Evolutionary conservation across 2,888 invertebrate species (phyloP), one percentile per base, ranked within the genome.

Genomic region (Aelia acuminata): DNA sequence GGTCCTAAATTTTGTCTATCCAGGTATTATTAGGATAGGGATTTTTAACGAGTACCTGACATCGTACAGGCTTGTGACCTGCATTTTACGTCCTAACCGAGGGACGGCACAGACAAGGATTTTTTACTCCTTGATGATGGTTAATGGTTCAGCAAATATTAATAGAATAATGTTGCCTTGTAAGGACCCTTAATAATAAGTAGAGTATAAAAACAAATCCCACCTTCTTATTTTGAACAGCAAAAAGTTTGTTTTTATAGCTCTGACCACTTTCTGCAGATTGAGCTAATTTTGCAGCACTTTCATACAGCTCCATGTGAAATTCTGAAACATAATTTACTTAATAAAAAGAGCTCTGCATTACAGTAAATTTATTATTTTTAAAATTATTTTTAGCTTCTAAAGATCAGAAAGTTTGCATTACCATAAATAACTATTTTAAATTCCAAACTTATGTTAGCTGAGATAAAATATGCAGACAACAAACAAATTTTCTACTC

Each of bases 241-340:
- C 11, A 50, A 75, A 87, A 22, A 87, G 50, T 20, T 47, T 49
- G 49, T n/a, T 87, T 84, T 87, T 87, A 80, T 87, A 87, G 35
- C 87, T 87, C 50, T 87, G 48, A 4, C 87, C 87, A 35, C 39
- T 50, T 87, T 87, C 87, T 31, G 80, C 84, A 75, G 47, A 80
- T 84, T 26, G 75, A 26, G 84, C 80, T 50, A 80, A 80, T 50
- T 49, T 84, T 47, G 87, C 87, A n/a, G 49, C 87, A 48, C 26
- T 47, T 48, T 84, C 49, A 87, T 87, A 87, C 87, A 87, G 43
- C 43, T 80, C 80, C 80, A 80, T 80, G 43, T 43, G 80, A 80
- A 5, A n/a, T 43, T 80, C 80, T 80, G 43, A 80, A 80, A 75
- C 20, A 20, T 8, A 57, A 13, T 53, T 53, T 7, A 4, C 43